A percentile compares a stretch with the other conserved stretches of the same genome.
These are phyloP conservation scores for Orius insidiosus DNA, from an alignment of 1,140 invertebrate species.

Conservation along the genomic window DNA sequence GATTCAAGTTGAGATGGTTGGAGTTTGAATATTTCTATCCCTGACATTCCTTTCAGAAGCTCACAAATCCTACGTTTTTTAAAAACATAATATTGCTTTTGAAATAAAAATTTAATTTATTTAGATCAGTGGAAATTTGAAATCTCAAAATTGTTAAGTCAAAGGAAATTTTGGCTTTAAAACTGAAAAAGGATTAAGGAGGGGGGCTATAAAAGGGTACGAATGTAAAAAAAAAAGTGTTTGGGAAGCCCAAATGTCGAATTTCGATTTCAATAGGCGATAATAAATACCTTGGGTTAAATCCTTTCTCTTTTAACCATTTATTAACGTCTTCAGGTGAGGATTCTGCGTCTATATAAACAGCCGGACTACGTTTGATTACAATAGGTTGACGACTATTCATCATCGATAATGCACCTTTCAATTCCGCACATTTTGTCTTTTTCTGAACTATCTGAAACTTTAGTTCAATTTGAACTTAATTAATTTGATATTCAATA, in stretches of 20 bases:
- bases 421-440: constrained; percentile 47
- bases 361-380: constrained; percentile 43
- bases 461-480: not conserved
- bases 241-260: too few species aligned
- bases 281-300: constrained; percentile 42
- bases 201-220: too few species aligned
- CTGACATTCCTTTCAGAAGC: constrained; percentile 40
- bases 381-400: constrained; percentile 36
- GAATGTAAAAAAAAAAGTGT: too few species aligned
- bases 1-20: constrained; percentile 43
- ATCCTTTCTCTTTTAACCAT: constrained; percentile 61
- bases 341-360: constrained; percentile 48
- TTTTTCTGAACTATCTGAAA: constrained; percentile 16
- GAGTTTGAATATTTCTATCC: constrained; percentile 50
- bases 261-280: too few species aligned
- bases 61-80: constrained; percentile 36
- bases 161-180: too few species aligned
- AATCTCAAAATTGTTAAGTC: too few species aligned
- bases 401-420: constrained; percentile 39
- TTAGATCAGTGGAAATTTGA: too few species aligned
- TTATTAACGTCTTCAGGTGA: constrained; percentile 44
- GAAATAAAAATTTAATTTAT: too few species aligned
- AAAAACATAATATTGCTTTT: too few species aligned
- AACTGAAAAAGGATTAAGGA: too few species aligned
- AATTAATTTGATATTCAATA: too few species aligned